These are phyloP conservation scores for Aurelia sp. DNA, from an alignment of 30 jellyfish, hydroid and myxozoan genomes.

Conservation along the genomic window DNA sequence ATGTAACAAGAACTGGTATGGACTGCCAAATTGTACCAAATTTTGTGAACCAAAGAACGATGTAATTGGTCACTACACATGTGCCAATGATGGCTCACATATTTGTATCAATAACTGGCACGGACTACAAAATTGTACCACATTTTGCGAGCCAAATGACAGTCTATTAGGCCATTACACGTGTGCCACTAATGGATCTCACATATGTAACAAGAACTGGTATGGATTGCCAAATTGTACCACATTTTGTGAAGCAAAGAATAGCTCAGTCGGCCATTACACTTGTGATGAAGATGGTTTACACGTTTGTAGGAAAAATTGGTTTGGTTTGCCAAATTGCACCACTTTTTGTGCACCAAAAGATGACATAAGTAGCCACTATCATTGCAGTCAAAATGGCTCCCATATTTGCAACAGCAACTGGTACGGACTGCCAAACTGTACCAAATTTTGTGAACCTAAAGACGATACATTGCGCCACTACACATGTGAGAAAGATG, in stretches of 20 bases:
- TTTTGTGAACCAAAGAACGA: slow-evolving; percentile 48
- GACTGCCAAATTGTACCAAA: slow-evolving; percentile 35
- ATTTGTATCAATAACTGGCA: slow-evolving; percentile 63
- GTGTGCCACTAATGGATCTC: slow-evolving; percentile 44
- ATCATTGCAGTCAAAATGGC: slow-evolving; percentile 5
- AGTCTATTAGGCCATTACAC: not conserved
- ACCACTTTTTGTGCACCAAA: not conserved
- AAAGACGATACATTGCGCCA: slow-evolving; percentile 10
- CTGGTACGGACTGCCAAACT: slow-evolving; percentile 21
- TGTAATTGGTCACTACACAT: slow-evolving; percentile 34
- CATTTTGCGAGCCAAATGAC: slow-evolving; percentile 39
- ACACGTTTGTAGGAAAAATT: slow-evolving; percentile 4
- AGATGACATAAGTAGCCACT: slow-evolving; percentile 5
- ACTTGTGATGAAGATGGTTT: slow-evolving; percentile 16
- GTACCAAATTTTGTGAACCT: not conserved
- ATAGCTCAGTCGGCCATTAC: slow-evolving; percentile 7
- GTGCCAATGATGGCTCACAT: slow-evolving; percentile 48
- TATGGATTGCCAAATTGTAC: slow-evolving; percentile 55
- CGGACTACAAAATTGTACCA: slow-evolving; percentile 27
- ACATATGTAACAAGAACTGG: slow-evolving; percentile 21
- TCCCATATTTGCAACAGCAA: not conserved
- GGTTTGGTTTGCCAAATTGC: slow-evolving; percentile 2
- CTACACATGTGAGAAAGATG: slow-evolving; percentile 23
- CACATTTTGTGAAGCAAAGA: not conserved
- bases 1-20: slow-evolving; percentile 62